Base-by-base conservation (phyloP, 2,113 vertebrate species). In the Poecilia latipinna region DNA sequence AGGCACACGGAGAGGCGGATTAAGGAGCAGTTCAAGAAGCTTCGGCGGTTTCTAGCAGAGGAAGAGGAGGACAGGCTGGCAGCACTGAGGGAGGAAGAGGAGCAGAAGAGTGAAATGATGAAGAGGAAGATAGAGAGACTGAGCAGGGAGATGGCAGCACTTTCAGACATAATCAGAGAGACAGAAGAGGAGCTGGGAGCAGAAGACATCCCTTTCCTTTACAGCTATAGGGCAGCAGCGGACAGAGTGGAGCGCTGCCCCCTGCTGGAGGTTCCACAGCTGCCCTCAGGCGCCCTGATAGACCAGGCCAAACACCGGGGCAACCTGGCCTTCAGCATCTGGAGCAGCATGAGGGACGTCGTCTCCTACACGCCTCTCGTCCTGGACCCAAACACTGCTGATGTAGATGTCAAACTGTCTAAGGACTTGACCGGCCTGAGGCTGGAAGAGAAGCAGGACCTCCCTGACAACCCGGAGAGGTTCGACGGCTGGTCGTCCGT, bases 71-170 rank as follows among this genome's bases (percentile, higher is more conserved):
- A 42, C 33, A 80, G 71, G 66, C 64, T 80, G 17, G 3, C n/a
- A 32, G 72, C 65, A 44, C 61, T 80, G 66, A 80, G 61, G 48
- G 48, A 60, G 19, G 77, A 79, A 57, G 77, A 79, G 54, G 3
- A 60, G 33, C 61, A 39, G 61, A 77, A 77, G 26, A 71, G 17
- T 39, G 22, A 1, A 2, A 26, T 17, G 4, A 65, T 77, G 28
- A 65, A 12, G 33, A 22, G 28, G 8, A 76, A 62, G 57, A 68
- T 62, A 4, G 31, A 76, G 19, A 31, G 22, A 39, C 12, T 70
- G 42, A 57, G 19, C 61, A 71, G 28, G 17, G 28, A 72, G 48
- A 66, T 78, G 24, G 62, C 62, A 35, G 51, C 35, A 22, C 35
- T 72, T 7, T 61, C n/a, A 7, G 48, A 54, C 48, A 54, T 1